These are phyloP conservation scores for Nasonia vitripennis DNA, from an alignment of 1,140 invertebrate genomes.

Conservation along the genomic window DNA sequence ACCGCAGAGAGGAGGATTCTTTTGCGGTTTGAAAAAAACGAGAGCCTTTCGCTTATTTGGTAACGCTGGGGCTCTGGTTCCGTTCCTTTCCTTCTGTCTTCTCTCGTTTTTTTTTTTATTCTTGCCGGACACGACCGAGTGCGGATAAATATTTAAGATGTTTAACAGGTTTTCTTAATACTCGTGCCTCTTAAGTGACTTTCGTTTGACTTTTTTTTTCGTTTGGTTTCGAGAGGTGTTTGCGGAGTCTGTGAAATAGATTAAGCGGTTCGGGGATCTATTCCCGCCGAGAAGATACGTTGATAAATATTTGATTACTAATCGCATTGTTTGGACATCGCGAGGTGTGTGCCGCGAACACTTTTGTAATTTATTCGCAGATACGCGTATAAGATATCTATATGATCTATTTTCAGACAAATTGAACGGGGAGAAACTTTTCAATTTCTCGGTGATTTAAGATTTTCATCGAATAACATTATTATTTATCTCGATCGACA, in stretches of 20 bases:
- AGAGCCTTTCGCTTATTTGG: constrained; percentile 30
- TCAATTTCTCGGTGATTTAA: background rate
- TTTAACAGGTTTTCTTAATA: constrained; percentile 45
- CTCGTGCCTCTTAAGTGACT: constrained; percentile 35
- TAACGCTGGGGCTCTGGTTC: constrained; percentile 8
- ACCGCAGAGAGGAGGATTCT: constrained; percentile 21
- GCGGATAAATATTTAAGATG: constrained; percentile 50
- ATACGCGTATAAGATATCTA: background rate
- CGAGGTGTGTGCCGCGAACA: background rate
- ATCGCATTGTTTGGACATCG: background rate
- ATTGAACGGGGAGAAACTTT: background rate
- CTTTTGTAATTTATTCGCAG: background rate
- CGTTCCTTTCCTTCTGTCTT: background rate
- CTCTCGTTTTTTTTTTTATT: background rate
- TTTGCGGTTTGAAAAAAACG: constrained; percentile 18
- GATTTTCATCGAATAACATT: constrained; percentile 4
- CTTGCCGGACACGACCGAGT: background rate
- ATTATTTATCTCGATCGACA: constrained; percentile 10
- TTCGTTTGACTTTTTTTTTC: constrained; percentile 13
- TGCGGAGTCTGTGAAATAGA: background rate
- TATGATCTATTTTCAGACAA: background rate
- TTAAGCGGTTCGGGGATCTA: background rate
- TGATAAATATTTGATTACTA: constrained; percentile 40
- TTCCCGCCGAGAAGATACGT: background rate
- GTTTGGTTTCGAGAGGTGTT: background rate